Conservation (phyloP, 2,797 vertebrate species). For the Phataginus tetradactyla region DNA sequence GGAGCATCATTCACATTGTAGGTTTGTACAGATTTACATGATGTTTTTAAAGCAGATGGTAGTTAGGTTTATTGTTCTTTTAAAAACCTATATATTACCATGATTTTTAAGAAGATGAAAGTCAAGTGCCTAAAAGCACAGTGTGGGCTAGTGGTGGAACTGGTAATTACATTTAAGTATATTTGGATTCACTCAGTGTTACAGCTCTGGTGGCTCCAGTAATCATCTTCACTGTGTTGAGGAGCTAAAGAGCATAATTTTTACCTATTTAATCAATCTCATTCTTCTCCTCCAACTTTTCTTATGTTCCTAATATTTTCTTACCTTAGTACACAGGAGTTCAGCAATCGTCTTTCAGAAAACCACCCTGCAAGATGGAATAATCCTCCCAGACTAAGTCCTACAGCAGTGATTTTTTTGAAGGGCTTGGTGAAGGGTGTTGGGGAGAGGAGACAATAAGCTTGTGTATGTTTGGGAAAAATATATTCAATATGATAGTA, state of each 20-base stretch:
- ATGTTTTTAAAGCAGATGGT: neutral
- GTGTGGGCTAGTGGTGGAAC: neutral
- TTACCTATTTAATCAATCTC: neutral
- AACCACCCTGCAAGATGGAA: neutral
- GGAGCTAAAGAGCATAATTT: neutral
- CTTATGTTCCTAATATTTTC: neutral
- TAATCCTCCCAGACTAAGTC: neutral
- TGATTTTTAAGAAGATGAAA: neutral
- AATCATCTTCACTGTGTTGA: neutral
- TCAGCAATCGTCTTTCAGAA: conserved; percentile 8
- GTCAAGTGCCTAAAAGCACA: neutral
- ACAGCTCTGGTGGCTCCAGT: neutral
- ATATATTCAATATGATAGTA: neutral
- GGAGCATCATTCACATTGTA: neutral
- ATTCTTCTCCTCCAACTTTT: neutral
- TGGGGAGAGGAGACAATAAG: neutral
- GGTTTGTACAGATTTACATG: neutral
- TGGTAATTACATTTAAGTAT: neutral
- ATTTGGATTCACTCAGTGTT: neutral
- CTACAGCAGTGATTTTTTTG: neutral
- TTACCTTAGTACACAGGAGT: conserved; percentile 9
- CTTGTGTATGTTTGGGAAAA: neutral
- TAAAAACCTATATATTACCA: neutral
- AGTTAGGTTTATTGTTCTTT: neutral
- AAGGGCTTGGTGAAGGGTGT: neutral